These are phyloP conservation scores for Silvanus unidentatus DNA, from an alignment of 2,888 invertebrate genomes.

Conservation along the genomic window DNA sequence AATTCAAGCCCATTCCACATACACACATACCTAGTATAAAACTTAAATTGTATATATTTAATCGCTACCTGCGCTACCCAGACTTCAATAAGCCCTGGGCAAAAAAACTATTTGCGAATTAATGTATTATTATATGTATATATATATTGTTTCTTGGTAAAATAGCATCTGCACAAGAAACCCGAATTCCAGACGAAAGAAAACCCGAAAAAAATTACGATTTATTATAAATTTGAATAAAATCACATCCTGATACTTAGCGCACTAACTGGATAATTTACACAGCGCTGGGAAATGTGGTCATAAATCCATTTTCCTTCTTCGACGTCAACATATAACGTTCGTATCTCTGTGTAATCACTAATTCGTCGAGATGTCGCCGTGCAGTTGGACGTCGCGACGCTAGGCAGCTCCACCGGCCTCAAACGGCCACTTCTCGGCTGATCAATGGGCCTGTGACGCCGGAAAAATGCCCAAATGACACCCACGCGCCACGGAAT, in stretches of 20 bases:
- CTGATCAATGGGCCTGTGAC: neutral
- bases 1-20: conserved; percentile 13
- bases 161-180: too few species aligned
- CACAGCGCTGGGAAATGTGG: too few species aligned
- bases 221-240: too few species aligned
- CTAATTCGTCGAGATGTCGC: conserved; percentile 22
- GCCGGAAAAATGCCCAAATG: neutral
- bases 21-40: too few species aligned
- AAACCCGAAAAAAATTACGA: too few species aligned
- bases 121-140: conserved; percentile 19
- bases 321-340: too few species aligned
- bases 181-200: too few species aligned
- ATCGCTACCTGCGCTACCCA: conserved; percentile 21
- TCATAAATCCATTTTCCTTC: too few species aligned
- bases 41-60: conserved; percentile 3
- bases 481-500: conserved; percentile 13
- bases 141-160: too few species aligned
- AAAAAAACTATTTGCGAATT: conserved; percentile 22
- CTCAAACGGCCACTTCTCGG: too few species aligned
- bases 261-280: too few species aligned
- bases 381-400: conserved; percentile 24
- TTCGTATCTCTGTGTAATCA: conserved; percentile 21
- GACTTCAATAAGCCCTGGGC: conserved; percentile 11
- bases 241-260: too few species aligned
- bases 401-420: conserved; percentile 22